Percentiles rank a stretch among this genome's conserved stretches.
phyloP scores from a whole-genome alignment of 2,797 vertebrate genomes.

The Paedocypris micromegethes region DNA sequence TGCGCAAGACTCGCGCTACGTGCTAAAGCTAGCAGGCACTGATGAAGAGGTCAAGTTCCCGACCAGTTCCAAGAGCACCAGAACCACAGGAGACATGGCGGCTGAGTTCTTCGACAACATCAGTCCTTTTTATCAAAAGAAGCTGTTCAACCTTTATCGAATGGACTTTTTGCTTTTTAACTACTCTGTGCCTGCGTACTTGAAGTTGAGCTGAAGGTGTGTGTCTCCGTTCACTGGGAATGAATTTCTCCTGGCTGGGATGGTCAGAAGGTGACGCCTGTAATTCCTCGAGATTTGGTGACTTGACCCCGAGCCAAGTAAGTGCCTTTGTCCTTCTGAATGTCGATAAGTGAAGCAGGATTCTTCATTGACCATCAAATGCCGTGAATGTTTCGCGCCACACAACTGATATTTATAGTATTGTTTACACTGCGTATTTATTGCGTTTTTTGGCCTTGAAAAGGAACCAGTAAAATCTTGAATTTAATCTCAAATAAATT shows the following conservation, averaged over 20 bases:
- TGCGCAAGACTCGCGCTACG: conserved; percentile 77
- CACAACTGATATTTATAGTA: conserved; percentile 57
- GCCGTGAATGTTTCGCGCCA: conserved; percentile 24
- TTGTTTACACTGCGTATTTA: conserved; percentile 61
- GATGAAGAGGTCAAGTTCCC: conserved; percentile 76
- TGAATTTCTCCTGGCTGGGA: conserved; percentile 13
- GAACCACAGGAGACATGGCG: conserved; percentile 76
- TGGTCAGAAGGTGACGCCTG: conserved; percentile 9
- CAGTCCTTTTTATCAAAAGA: conserved; percentile 86
- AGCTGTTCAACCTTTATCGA: conserved; percentile 88
- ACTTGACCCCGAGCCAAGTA: conserved; percentile 1
- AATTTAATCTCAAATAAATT: conserved; percentile 29
- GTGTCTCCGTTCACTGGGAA: conserved; percentile 6
- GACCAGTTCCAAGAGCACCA: conserved; percentile 66
- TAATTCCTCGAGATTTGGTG: conserved; percentile 19
- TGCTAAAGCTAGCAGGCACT: conserved; percentile 74
- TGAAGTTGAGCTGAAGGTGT: conserved; percentile 69
- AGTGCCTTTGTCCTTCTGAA: conserved; percentile 39
- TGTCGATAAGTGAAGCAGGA: conserved; percentile 42
- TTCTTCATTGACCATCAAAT: conserved; percentile 34
- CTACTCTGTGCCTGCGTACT: conserved; percentile 85
- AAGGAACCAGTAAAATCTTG: conserved; percentile 23
- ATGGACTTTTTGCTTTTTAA: conserved; percentile 98
- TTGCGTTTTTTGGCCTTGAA: conserved; percentile 45
- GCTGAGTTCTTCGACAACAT: conserved; percentile 83